Evolutionary conservation across 2,888 invertebrate genomes (phyloP).

Genomic region (Bugula neritina): DNA sequence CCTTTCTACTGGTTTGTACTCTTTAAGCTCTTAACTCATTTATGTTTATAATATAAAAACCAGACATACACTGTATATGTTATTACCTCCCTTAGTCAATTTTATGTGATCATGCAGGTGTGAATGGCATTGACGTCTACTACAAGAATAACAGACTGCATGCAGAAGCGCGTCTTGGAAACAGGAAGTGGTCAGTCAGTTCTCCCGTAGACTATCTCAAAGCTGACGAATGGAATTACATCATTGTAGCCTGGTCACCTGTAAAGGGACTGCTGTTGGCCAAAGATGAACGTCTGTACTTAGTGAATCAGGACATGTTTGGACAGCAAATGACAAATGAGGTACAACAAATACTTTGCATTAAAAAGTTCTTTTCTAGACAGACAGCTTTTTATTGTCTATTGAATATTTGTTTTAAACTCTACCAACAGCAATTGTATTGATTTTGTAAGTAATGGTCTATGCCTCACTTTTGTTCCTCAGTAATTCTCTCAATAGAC

Average conservation of each 20-base stretch:
- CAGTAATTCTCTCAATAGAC: too few species aligned
- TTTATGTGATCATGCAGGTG: too few species aligned
- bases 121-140: slow-evolving; percentile 33
- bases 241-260: slow-evolving; percentile 10
- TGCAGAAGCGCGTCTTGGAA: slow-evolving; percentile 36
- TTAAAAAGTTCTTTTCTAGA: too few species aligned
- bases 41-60: too few species aligned
- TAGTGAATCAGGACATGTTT: not conserved
- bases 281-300: not conserved
- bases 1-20: slow-evolving; percentile 11
- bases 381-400: too few species aligned
- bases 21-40: not conserved
- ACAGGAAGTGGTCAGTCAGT: not conserved
- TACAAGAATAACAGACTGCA: slow-evolving; percentile 39
- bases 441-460: too few species aligned
- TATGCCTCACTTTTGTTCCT: too few species aligned
- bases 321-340: not conserved
- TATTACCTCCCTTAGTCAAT: too few species aligned
- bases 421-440: too few species aligned
- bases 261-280: slow-evolving; percentile 5
- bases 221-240: not conserved
- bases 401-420: too few species aligned
- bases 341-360: not conserved
- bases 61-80: too few species aligned
- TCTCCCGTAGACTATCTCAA: not conserved